Evolutionary conservation across 2,797 vertebrate genomes (phyloP).

Genomic region (Cheirogaleus major): DNA sequence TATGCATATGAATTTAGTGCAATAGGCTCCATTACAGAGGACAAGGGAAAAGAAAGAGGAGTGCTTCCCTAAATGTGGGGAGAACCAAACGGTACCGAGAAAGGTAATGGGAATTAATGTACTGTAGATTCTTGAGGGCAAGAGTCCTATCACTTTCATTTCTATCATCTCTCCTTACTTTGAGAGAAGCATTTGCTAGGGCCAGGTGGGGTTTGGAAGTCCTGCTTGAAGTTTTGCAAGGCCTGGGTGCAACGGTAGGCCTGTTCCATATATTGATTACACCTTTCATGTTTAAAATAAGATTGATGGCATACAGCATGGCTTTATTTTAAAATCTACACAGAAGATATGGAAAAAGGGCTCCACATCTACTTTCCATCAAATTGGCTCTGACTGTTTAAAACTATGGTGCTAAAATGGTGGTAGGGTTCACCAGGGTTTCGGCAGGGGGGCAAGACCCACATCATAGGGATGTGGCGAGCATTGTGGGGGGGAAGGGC

Average conservation of each 20-base stretch:
- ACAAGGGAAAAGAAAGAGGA: not conserved
- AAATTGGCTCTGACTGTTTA: too few relatives aligned
- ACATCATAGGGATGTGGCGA: too few relatives aligned
- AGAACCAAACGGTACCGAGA: not conserved
- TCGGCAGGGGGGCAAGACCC: too few relatives aligned
- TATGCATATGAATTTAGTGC: not conserved
- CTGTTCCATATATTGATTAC: not conserved
- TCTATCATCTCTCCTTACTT: not conserved
- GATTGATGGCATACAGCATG: not conserved
- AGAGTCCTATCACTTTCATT: not conserved
- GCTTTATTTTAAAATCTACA: too few relatives aligned
- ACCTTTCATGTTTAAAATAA: slow-evolving; percentile 17
- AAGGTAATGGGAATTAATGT: not conserved
- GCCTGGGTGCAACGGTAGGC: not conserved
- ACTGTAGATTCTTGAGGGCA: not conserved
- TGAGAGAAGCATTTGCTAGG: not conserved
- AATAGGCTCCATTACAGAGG: not conserved
- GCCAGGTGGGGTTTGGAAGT: not conserved
- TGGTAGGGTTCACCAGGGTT: too few relatives aligned
- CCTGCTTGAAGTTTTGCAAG: not conserved
- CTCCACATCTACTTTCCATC: too few relatives aligned
- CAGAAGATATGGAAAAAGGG: too few relatives aligned
- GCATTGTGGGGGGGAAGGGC: too few relatives aligned
- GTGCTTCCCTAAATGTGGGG: not conserved
- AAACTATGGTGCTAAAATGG: too few relatives aligned